phyloP scores from a whole-genome alignment of 2,888 invertebrate species.

The Scaptomyza reducta region DNA sequence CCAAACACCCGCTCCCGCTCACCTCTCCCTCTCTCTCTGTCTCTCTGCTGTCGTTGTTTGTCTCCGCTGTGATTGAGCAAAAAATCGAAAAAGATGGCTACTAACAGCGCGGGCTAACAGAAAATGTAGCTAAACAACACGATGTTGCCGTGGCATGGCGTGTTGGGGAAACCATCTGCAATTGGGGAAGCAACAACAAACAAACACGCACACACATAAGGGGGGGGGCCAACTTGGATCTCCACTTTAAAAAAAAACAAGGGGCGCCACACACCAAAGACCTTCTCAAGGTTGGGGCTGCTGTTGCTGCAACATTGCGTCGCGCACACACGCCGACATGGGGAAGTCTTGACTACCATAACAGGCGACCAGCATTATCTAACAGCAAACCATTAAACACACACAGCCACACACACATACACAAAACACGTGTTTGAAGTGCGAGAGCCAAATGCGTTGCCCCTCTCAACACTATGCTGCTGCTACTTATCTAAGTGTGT shows the following conservation, averaged over 20 bases:
- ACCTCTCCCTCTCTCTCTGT: neutral
- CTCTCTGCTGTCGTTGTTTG: neutral
- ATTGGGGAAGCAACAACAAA: constrained; percentile 44
- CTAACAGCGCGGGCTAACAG: constrained; percentile 81
- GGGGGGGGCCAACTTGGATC: constrained; percentile 14
- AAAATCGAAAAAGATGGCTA: constrained; percentile 82
- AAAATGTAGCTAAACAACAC: constrained; percentile 62
- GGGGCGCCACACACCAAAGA: constrained; percentile 50
- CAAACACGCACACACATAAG: neutral
- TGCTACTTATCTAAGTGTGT: neutral
- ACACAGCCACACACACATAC: neutral
- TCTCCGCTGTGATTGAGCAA: constrained; percentile 61
- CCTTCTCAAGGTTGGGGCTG: constrained; percentile 65
- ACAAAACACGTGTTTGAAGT: neutral
- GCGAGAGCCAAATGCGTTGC: neutral
- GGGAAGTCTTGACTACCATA: constrained; percentile 83
- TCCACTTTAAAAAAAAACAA: constrained; percentile 26
- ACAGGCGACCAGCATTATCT: constrained; percentile 65
- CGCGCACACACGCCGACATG: constrained; percentile 82
- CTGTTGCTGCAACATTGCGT: constrained; percentile 34
- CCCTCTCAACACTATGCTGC: neutral
- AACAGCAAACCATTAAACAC: neutral
- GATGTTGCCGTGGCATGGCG: neutral
- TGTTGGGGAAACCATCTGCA: constrained; percentile 51
- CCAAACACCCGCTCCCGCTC: neutral